A percentile compares a stretch with the other conserved stretches of the same genome.
These are phyloP conservation scores for Aegypius monachus DNA, from an alignment of 2,113 vertebrate genomes.

Conservation along the genomic window DNA sequence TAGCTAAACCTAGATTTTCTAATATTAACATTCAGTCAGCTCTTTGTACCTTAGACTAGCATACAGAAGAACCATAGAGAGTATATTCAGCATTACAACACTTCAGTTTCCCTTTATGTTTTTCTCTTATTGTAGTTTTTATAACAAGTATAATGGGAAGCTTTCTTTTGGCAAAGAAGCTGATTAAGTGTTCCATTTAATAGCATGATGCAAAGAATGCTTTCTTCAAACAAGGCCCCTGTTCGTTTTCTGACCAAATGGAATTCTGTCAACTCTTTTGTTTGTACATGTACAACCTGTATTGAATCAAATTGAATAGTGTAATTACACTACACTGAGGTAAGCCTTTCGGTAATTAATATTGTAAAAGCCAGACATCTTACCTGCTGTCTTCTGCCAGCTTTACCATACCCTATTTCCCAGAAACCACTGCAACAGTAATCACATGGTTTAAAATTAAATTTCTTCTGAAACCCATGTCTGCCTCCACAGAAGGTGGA, in stretches of 20 bases:
- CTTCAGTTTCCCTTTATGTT: background rate
- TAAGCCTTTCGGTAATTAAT: background rate
- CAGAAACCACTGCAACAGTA: background rate
- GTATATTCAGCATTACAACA: background rate
- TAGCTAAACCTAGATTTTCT: background rate
- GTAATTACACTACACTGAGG: background rate
- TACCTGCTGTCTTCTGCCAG: background rate
- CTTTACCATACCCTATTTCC: background rate
- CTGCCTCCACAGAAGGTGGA: background rate
- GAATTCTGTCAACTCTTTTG: conserved; percentile 2
- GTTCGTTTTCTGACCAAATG: conserved; percentile 2
- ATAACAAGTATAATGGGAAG: conserved; percentile 25
- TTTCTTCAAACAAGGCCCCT: conserved; percentile 18
- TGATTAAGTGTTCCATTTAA: conserved; percentile 69
- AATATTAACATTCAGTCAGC: background rate
- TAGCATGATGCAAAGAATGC: conserved; percentile 38
- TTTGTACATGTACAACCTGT: background rate
- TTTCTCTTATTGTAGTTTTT: conserved; percentile 16
- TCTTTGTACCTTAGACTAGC: background rate
- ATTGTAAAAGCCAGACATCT: background rate
- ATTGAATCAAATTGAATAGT: background rate
- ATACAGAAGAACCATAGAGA: background rate
- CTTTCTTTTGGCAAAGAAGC: conserved; percentile 46
- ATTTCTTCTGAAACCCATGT: background rate
- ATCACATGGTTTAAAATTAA: background rate